Conservation (phyloP, 2,113 vertebrate species). For the Dolichallabes microphthalmus region DNA sequence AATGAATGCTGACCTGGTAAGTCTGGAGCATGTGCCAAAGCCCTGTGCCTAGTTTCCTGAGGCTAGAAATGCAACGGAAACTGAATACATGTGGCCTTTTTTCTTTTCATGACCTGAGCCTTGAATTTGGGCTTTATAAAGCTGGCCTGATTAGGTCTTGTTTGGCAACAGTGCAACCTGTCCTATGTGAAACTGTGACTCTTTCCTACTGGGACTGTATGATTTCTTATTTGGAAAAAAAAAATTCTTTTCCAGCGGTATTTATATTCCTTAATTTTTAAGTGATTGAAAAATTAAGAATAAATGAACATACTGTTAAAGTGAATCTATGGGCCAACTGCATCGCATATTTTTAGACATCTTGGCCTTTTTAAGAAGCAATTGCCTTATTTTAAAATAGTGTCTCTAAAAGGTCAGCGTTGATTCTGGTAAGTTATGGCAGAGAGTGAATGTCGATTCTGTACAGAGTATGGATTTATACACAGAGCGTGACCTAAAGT, state of each 20-base stretch:
- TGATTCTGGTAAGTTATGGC: slow-evolving; percentile 16
- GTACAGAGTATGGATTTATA: neutral
- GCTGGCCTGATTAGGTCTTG: slow-evolving; percentile 7
- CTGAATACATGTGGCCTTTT: neutral
- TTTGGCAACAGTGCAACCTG: slow-evolving; percentile 15
- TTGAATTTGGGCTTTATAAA: slow-evolving; percentile 15
- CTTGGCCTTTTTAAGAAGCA: slow-evolving; percentile 31
- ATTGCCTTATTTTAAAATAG: slow-evolving; percentile 25
- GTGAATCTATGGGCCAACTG: neutral
- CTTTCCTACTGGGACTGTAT: neutral
- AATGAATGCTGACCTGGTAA: neutral
- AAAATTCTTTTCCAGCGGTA: neutral
- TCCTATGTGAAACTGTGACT: neutral
- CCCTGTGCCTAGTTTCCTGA: neutral
- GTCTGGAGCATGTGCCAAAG: neutral
- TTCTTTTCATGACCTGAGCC: neutral
- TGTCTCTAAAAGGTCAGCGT: slow-evolving; percentile 25
- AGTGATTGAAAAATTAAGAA: slow-evolving; percentile 5
- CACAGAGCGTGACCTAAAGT: neutral
- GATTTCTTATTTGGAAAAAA: neutral
- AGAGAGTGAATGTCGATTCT: neutral
- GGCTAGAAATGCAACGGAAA: slow-evolving; percentile 11
- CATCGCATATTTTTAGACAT: slow-evolving; percentile 20
- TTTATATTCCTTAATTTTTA: neutral
- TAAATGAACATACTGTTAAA: neutral